Base-by-base conservation (phyloP, 2,888 invertebrate species). In the Automeris io region DNA sequence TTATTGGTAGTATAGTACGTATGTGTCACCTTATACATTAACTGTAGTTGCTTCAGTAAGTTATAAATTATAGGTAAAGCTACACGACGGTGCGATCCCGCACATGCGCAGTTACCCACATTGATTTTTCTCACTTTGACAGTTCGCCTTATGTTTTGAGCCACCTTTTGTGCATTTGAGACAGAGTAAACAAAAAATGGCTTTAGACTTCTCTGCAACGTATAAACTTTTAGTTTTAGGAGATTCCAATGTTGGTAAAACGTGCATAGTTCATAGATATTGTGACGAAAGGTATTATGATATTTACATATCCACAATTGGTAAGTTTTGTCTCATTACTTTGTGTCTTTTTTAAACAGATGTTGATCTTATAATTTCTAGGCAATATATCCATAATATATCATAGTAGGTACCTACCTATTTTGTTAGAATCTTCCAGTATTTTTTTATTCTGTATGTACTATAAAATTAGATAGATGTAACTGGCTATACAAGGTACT, bases 211-310 rank as follows among this genome's bases (percentile, higher is more conserved):
- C 81, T 92, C 93, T 63, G 93, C 94, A 52, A 95, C 95, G 51
- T 95, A 95, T 77, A 95, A 95, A 86, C 90, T 95, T 51, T 87
- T 95, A 64, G 94, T 95, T 61, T 87, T 95, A 66, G 95, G 95
- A 41, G 95, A 95, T 86, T 95, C 95, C 37, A 95, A 95, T 87
- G 95, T 95, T 46, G 95, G 95, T 11, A 95, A 95, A 88, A 95
- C 95, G 43, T 95, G 95, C 80, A 93, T 95, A 58, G 95, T 95
- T 60, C 95, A 95, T 75, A 90, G 95, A 78, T 95, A 95, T 68
- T 95, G 95, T 73, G 95, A 95, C 74, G 95, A 95, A 78, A 90
- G 94, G 61, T 95, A 94, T 80, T 95, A 95, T 82, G 95, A 95
- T 73, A 94, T 95, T 53, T 95, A 95, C 81, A 95, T 95, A 85